These are phyloP conservation scores for Dryomyza anilis DNA, from an alignment of 2,888 invertebrate species.

Conservation along the genomic window DNA sequence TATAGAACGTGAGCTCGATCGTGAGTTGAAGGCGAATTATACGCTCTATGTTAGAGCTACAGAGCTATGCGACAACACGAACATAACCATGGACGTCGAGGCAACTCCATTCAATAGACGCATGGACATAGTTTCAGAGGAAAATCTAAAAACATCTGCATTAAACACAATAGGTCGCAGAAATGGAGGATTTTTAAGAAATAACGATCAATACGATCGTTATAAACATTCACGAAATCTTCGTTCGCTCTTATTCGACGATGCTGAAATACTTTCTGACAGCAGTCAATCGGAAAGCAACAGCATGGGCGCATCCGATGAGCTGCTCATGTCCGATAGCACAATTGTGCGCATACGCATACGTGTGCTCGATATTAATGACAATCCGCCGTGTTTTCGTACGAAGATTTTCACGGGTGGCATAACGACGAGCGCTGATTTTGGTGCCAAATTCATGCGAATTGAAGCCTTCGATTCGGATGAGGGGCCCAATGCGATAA, in stretches of 20 bases:
- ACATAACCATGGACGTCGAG: constrained; percentile 14
- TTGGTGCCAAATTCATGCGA: constrained; percentile 85
- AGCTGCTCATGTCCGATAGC: constrained; percentile 64
- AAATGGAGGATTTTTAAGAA: constrained; percentile 33
- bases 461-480: constrained; percentile 82
- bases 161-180: constrained; percentile 32
- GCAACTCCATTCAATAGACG: constrained; percentile 27
- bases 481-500: constrained; percentile 73
- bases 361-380: constrained; percentile 83
- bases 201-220: constrained; percentile 41
- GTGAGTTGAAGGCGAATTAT: constrained; percentile 74
- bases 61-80: constrained; percentile 73
- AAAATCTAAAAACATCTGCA: no score
- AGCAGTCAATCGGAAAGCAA: not conserved
- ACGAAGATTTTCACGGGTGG: constrained; percentile 89
- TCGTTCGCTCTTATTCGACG: constrained; percentile 33
- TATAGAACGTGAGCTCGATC: constrained; percentile 69
- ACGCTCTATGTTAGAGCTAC: constrained; percentile 78
- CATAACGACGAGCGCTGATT: constrained; percentile 90
- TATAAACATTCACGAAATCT: constrained; percentile 48
- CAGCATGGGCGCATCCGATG: constrained; percentile 10
- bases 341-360: constrained; percentile 74
- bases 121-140: constrained; percentile 34
- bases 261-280: not conserved
- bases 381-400: constrained; percentile 84